phyloP scores from a whole-genome alignment of 1,140 invertebrate genomes.

The Physella acuta region DNA sequence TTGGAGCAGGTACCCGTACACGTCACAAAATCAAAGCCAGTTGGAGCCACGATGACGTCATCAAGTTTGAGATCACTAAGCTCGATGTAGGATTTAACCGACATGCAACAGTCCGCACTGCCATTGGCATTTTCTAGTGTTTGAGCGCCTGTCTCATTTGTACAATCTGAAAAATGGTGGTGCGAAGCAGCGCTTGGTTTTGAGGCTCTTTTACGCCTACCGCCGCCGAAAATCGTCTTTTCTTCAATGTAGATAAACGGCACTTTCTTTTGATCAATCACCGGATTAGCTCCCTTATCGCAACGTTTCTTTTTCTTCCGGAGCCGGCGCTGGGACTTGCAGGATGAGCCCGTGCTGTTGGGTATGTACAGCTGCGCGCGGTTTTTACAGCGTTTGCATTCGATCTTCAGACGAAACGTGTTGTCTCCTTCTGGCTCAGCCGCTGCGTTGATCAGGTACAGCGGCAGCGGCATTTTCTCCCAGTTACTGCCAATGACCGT shows the following conservation, averaged over 20 bases:
- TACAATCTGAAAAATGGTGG: no score
- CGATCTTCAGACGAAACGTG: slow-evolving; percentile 2
- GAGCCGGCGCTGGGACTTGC: background rate
- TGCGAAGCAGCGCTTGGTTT: background rate
- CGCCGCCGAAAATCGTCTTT: no score
- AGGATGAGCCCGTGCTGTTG: background rate
- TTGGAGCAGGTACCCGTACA: background rate
- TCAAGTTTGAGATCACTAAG: background rate
- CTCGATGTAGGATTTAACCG: background rate
- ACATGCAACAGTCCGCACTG: background rate
- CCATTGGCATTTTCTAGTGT: no score
- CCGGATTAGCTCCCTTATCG: no score
- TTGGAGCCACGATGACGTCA: background rate
- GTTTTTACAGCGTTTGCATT: slow-evolving; percentile 4
- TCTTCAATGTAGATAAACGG: slow-evolving; percentile 5
- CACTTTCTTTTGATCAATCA: background rate
- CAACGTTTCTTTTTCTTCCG: slow-evolving; percentile 12
- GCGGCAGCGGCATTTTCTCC: slow-evolving; percentile 1
- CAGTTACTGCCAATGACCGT: background rate
- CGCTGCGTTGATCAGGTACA: background rate
- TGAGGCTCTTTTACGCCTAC: background rate
- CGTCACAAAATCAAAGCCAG: background rate
- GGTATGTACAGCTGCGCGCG: background rate
- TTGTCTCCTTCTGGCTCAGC: background rate
- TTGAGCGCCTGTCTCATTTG: background rate